Conservation (phyloP, 1,140 invertebrate genomes). For the Sogatella furcifera region DNA sequence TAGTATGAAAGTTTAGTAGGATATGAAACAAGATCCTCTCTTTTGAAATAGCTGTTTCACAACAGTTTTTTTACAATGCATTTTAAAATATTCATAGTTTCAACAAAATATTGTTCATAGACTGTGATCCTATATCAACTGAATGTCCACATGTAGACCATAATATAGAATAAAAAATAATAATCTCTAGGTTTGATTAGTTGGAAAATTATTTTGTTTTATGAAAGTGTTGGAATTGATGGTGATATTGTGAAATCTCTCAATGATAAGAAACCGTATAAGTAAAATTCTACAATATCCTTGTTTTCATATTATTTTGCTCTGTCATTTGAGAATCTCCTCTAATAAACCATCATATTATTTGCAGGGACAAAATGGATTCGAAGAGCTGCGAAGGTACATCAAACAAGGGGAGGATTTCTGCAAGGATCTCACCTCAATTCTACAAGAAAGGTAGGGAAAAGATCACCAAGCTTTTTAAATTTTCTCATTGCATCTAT, state of each 20-base stretch:
- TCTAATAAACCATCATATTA: neutral
- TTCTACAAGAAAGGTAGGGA: conserved; percentile 80
- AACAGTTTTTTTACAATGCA: neutral
- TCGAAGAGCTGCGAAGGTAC: conserved; percentile 82
- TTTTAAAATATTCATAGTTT: neutral
- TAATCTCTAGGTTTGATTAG: no score
- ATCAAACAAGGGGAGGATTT: conserved; percentile 91
- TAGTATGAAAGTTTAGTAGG: neutral
- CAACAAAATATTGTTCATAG: neutral
- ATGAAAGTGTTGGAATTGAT: no score
- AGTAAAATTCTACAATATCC: no score
- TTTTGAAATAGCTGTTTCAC: neutral
- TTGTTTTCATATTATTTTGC: no score
- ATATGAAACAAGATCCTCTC: neutral
- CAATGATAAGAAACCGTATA: no score
- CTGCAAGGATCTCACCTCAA: conserved; percentile 77
- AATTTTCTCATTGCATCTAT: no score
- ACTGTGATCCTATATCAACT: no score
- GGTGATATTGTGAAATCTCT: no score
- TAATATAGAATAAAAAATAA: no score
- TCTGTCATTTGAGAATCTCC: no score
- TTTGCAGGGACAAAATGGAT: conserved; percentile 78
- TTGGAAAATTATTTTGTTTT: no score
- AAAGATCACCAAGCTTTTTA: neutral
- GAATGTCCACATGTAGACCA: no score